Evolutionary conservation across 2,797 vertebrate species (phyloP).

Genomic region (Galago senegalensis): DNA sequence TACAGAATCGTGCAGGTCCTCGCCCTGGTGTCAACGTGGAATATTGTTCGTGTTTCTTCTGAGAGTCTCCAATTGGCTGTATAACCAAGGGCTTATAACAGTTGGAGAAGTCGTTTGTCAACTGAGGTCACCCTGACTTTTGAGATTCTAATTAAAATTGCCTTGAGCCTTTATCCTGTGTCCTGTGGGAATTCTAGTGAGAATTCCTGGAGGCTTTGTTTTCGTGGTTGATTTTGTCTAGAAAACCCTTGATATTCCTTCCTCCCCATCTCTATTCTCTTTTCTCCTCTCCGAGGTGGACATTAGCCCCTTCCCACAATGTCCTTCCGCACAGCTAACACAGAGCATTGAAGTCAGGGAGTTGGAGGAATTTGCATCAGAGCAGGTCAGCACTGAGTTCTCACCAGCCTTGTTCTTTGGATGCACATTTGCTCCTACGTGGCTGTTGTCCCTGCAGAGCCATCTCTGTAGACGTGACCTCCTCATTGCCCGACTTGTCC

Average conservation of each 20-base stretch:
- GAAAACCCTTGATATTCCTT: background rate
- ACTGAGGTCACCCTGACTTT: conserved; percentile 49
- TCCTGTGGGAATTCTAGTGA: background rate
- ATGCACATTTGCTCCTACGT: rapidly evolving
- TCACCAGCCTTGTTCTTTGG: background rate
- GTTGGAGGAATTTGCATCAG: background rate
- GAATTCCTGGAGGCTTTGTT: background rate
- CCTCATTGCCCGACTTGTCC: background rate
- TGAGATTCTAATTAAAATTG: conserved; percentile 60
- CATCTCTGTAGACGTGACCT: background rate
- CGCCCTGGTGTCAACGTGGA: background rate
- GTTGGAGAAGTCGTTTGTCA: conserved; percentile 51
- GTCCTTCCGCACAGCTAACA: background rate
- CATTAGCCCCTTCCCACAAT: background rate
- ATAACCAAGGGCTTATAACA: background rate
- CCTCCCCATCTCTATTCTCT: background rate
- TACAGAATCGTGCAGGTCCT: background rate
- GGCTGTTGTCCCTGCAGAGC: background rate
- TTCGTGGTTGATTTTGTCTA: conserved; percentile 5
- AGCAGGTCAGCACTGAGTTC: background rate
- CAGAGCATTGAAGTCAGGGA: background rate
- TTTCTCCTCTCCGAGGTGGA: background rate
- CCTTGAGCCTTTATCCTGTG: background rate
- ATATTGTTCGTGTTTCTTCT: background rate
- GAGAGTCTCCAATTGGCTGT: background rate